Evolutionary conservation across 2,797 vertebrate species (phyloP), one percentile per base, ranked within the genome.

Genomic region (Urosaurus nigricauda): DNA sequence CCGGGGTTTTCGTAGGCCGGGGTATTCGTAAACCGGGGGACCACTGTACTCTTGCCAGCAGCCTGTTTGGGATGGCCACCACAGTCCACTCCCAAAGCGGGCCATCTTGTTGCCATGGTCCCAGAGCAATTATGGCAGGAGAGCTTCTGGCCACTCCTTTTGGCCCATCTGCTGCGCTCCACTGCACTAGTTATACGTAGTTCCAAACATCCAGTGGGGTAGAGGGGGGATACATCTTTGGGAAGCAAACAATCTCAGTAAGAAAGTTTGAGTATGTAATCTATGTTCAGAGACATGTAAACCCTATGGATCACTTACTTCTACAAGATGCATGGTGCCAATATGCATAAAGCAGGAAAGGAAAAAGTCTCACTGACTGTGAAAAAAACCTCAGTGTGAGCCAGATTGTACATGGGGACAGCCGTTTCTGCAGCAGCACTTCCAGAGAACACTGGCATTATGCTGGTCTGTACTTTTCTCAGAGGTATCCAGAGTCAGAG

Each of bases 181-280:
- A 43, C 43, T 43, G 47, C 47, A 51, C 47, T 51, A 8, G 47
- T 51, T 51, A 8, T n/a, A n/a, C n/a, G n/a, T 51, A 51, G 47
- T 51, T 51, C 47, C 8, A 51, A 8, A 51, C 47, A 51, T 70
- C 43, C 5, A 8, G 7, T 9, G 47, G 7, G 47, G 47, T 8
- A 7, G 47, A 8, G 6, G 80, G 88, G 74, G 0, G 0, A 87
- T 0, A 0, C 7, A 43, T 29, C 29, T n/a, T 92, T 78, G 17
- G 13, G 80, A 87, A 93, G 80, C 0, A 63, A 51, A 43, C 14
- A 65, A 12, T 37, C 47, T 73, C 21, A 4, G 47, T 73, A 32
- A 47, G 37, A 43, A 24, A 56, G 79, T 83, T 0, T 83, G 70
- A 89, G 71, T n/a, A 65, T 82, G 26, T 37, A 80, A 5, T 21